Percentiles rank a stretch among this genome's conserved stretches.
These are phyloP conservation scores for Drosophila greeni DNA, from an alignment of 2,888 invertebrate species.

Conservation along the genomic window DNA sequence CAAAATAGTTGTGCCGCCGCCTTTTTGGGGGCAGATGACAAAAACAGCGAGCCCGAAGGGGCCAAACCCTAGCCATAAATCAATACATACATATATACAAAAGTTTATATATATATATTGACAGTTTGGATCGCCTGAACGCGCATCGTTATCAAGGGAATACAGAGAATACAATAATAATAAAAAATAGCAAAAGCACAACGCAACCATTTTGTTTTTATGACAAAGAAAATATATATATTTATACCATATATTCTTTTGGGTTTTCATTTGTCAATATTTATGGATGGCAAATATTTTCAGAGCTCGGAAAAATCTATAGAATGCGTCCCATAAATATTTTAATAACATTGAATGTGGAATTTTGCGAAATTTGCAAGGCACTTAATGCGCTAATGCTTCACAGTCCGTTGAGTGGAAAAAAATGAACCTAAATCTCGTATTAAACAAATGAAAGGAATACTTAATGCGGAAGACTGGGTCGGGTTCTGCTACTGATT, in stretches of 20 bases:
- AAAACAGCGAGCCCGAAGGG: conserved; percentile 7
- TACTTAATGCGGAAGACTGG: conserved; percentile 17
- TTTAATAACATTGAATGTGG: conserved; percentile 15
- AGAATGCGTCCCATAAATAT: conserved; percentile 35
- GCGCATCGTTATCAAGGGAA: conserved; percentile 31
- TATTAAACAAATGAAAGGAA: conserved; percentile 20
- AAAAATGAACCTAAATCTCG: conserved; percentile 3
- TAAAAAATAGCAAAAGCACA: neutral
- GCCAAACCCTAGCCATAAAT: conserved; percentile 50
- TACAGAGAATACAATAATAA: conserved; percentile 1
- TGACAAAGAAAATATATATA: conserved; percentile 33
- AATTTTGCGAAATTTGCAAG: conserved; percentile 18
- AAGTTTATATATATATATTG: conserved; percentile 60
- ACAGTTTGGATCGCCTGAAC: conserved; percentile 52
- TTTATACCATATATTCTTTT: conserved; percentile 15
- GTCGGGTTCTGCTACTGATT: conserved; percentile 17
- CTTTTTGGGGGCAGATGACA: conserved; percentile 22
- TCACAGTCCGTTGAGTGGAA: conserved; percentile 7
- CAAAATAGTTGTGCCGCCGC: conserved; percentile 38
- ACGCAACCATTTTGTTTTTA: conserved; percentile 28
- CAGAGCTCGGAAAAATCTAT: conserved; percentile 22
- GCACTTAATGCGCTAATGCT: conserved; percentile 30
- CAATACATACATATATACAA: conserved; percentile 65
- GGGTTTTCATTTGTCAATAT: conserved; percentile 43
- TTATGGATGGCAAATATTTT: conserved; percentile 45